Evolutionary conservation across 2,888 invertebrate genomes (phyloP), one percentile per base, ranked within the genome.

Genomic region (Nymphalis polychloros): DNA sequence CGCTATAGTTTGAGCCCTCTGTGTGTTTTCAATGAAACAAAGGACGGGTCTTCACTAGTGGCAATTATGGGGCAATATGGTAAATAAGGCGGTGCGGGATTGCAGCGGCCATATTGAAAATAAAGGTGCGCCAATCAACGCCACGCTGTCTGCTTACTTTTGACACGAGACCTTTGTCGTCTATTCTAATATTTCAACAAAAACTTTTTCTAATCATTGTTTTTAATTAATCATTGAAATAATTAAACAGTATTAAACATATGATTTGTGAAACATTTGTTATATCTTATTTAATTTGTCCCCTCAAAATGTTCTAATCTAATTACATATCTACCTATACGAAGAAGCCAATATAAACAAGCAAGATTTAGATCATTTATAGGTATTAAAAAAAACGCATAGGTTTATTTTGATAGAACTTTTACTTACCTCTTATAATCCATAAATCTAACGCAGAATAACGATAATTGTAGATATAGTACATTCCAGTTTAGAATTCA

Each of bases 71-170:
- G 19, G 64, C 62, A 63, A 68, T 72, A 64, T 67, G 55, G 62
- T 64, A 60, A 70, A 67, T 71, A 66, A 69, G 64, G 68, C 68
- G 59, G 70, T 63, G 66, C 70, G 69, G 72, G 74, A 71, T 67
- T 63, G 72, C 73, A 64, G 69, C 72, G 64, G 73, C 67, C 75
- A 72, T 76, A 63, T 71, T 75, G 72, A 72, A 75, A 74, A 83
- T 76, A 81, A 79, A 77, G 75, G 74, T 68, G 69, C 74, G 76
- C 73, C 77, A 77, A 77, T 79, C 76, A 79, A 74, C 73, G 77
- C 75, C 75, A 66, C 49, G 72, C 73, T 73, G 76, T 77, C 76
- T 78, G 64, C 61, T 68, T 61, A 63, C 20, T 67, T 71, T 61
- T 59, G 20, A 63, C 52, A 59, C 49, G 61, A 23, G 20, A 41